Base-by-base conservation (phyloP, 2,888 invertebrate species). In the Heterodera filipjevi region DNA sequence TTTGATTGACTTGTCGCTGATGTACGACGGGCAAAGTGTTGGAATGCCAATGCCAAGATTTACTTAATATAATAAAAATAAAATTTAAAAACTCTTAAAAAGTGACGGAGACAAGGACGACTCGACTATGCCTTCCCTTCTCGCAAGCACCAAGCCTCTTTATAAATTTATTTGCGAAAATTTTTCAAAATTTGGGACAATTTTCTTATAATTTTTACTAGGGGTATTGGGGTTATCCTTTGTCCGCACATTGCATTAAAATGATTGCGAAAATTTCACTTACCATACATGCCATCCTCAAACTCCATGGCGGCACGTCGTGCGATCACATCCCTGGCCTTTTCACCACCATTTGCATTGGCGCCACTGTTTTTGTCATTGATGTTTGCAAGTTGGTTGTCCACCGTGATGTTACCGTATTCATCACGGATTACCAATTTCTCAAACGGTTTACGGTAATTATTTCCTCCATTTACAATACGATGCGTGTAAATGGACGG, bases 251-350 rank as follows among this genome's bases (percentile, higher is more conserved):
- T n/a, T n/a, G n/a, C n/a, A 39, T 73, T 39, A 76, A 64, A 64
- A 66, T 44, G n/a, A 77, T 32, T 5, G 76, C 16, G 27, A 22
- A 72, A 12, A 39, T 30, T 19, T 66, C 83, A n/a, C n/a, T 30
- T 92, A 93, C 93, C 96, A 91, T 95, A 95, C 96, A 98, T 98
- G 89, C 98, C 98, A 91, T 99, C 94, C 89, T 93, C 92, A 89
- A 99, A 98, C 91, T 99, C 99, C 77, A 95, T 90, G 27, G 99
- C 99, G 64, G 95, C 99, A 88, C 99, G 92, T 85, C 93, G 93
- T 3, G 95, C 94, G 83, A 99, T 99, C 85, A 93, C 93, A 89
- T 96, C 95, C 71, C 96, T 92, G 79, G 93, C 91, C 83, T 92
- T 92, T 84, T 93, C 93, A 5, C 94, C 93, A 5, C 94, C 93